Evolutionary conservation across 2,888 invertebrate genomes (phyloP).

Genomic region (Lasiommata megera): DNA sequence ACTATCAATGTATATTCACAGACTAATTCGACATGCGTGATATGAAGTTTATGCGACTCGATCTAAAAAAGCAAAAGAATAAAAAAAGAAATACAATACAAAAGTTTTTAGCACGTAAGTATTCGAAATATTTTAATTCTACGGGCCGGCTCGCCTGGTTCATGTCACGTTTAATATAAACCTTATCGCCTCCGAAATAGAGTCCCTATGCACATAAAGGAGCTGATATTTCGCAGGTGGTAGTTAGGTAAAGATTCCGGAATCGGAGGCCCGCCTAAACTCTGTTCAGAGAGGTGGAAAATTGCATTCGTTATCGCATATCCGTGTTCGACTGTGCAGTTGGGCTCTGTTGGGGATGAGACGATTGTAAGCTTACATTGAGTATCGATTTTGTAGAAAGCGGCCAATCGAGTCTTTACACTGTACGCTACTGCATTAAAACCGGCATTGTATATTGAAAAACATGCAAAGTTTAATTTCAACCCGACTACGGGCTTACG

Average conservation of each 20-base stretch:
- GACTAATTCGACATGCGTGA: too few species aligned
- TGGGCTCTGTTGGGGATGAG: constrained; percentile 26
- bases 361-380: constrained; percentile 30
- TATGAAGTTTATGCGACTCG: too few species aligned
- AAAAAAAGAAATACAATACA: constrained; percentile 12
- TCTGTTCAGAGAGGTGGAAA: constrained; percentile 75
- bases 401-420: constrained; percentile 20
- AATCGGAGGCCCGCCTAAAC: constrained; percentile 66
- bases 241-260: constrained; percentile 50
- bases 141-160: constrained; percentile 3
- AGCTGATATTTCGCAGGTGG: constrained; percentile 43
- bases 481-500: too few species aligned
- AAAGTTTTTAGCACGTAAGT: constrained; percentile 24
- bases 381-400: constrained; percentile 27
- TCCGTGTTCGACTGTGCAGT: constrained; percentile 57
- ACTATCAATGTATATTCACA: too few species aligned
- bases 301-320: constrained; percentile 80
- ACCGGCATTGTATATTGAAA: constrained; percentile 2
- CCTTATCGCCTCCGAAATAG: constrained; percentile 12
- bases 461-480: background rate
- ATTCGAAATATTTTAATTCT: constrained; percentile 27
- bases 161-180: constrained; percentile 6
- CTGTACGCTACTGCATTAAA: constrained; percentile 8
- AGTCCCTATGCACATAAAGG: constrained; percentile 13
- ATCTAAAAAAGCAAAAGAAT: background rate